Conservation (phyloP, 2,113 vertebrate species). For the Scomber colias region DNA sequence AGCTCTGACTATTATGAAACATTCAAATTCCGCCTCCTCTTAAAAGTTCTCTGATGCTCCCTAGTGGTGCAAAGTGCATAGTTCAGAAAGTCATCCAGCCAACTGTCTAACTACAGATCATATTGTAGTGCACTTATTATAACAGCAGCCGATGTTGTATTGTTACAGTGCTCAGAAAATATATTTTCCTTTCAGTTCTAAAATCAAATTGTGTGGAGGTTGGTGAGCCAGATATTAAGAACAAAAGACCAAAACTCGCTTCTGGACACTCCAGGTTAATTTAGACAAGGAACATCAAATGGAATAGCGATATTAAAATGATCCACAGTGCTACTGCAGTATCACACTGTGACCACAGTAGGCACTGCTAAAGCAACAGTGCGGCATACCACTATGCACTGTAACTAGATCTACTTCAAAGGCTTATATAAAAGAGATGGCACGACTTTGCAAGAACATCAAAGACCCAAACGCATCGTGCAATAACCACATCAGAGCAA, state of each 20-base stretch:
- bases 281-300: slow-evolving; percentile 67
- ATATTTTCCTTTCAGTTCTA: slow-evolving; percentile 11
- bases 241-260: not conserved
- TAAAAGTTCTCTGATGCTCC: slow-evolving; percentile 75
- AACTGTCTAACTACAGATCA: slow-evolving; percentile 29
- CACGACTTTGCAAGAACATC: slow-evolving; percentile 72
- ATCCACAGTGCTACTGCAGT: slow-evolving; percentile 54
- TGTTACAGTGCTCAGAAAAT: slow-evolving; percentile 20
- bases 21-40: slow-evolving; percentile 48
- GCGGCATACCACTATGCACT: slow-evolving; percentile 33
- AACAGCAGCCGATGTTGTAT: slow-evolving; percentile 4
- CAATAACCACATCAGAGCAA: slow-evolving; percentile 72
- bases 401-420: slow-evolving; percentile 73
- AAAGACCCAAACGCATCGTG: slow-evolving; percentile 71
- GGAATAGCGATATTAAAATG: slow-evolving; percentile 62
- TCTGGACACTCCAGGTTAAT: slow-evolving; percentile 47
- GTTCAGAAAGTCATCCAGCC: slow-evolving; percentile 55
- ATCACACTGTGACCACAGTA: slow-evolving; percentile 67
- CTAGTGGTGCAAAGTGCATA: slow-evolving; percentile 73
- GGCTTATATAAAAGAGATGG: slow-evolving; percentile 64
- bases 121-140: not conserved
- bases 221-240: slow-evolving; percentile 25
- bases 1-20: slow-evolving; percentile 30
- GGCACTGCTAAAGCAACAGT: slow-evolving; percentile 53
- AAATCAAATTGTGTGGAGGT: slow-evolving; percentile 36